Evolutionary conservation across 1,140 invertebrate genomes (phyloP), one percentile per base, ranked within the genome.

Genomic region (Agraylea sexmaculata): DNA sequence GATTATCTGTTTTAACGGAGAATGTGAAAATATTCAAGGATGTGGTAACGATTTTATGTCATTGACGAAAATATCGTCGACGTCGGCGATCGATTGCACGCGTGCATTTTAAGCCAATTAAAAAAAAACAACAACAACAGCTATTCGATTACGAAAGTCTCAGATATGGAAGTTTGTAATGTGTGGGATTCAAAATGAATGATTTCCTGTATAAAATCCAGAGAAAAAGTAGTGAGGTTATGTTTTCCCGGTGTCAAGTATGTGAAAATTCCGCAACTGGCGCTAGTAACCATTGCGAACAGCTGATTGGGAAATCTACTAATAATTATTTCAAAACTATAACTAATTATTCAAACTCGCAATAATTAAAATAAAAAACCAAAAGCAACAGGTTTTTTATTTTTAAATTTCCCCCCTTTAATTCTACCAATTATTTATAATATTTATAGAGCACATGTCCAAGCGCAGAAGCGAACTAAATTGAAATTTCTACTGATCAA

Each of bases 211-310:
- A 12, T n/a, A n/a, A n/a, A n/a, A n/a, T n/a, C n/a, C n/a, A n/a
- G n/a, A n/a, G n/a, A n/a, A n/a, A n/a, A n/a, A n/a, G n/a, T n/a
- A 13, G 18, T 12, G 7, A 43, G 46, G 46, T 47, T 47, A 47
- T 37, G 46, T 47, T 47, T 43, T 47, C 31, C 40, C 39, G 35
- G 28, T 16, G 31, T n/a, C n/a, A n/a, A n/a, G n/a, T n/a, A n/a
- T 19, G n/a, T 8, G 34, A 38, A 46, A 40, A 43, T 43, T 43
- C 37, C 41, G 37, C 37, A 25, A 11, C 12, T 29, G 25, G 27
- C 37, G 43, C 43, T 31, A 19, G 11, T 21, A 22, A 22, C n/a
- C n/a, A n/a, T 10, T 4, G 10, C 21, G 25, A 40, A 40, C 41
- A 47, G 46, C 46, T 47, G 46, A n/a, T n/a, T n/a, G n/a, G n/a